Conservation (phyloP, 2,113 vertebrate species). For the Pelusios castaneus region DNA sequence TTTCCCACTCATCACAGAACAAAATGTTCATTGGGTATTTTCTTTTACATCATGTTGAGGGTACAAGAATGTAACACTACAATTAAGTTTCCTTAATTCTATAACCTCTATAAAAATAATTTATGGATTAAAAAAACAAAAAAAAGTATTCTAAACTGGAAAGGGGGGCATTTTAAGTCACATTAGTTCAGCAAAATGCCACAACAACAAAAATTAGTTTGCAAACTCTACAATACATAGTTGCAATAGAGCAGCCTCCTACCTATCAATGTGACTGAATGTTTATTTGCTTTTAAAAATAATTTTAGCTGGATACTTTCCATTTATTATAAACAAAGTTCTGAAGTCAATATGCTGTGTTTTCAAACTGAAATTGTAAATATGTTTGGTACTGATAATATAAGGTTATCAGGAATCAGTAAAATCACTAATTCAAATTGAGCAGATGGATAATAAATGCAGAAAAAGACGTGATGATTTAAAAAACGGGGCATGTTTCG, state of each 20-base stretch:
- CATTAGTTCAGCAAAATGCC: neutral
- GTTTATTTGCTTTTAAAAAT: neutral
- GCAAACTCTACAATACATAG: neutral
- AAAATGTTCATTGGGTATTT: slow-evolving; percentile 65
- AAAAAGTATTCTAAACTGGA: neutral
- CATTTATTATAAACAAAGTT: neutral
- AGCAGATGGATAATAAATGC: neutral
- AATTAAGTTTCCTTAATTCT: neutral
- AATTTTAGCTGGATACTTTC: neutral
- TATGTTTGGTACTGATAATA: neutral
- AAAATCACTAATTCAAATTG: neutral
- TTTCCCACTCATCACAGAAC: slow-evolving; percentile 75
- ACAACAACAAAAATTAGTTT: neutral
- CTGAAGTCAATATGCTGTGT: neutral
- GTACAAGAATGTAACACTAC: neutral
- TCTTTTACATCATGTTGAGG: neutral
- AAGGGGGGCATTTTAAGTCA: neutral
- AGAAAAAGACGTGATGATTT: neutral
- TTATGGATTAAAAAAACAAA: neutral
- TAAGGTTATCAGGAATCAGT: neutral
- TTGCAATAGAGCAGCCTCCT: neutral
- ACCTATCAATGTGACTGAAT: neutral
- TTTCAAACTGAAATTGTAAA: slow-evolving; percentile 2
- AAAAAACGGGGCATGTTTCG: neutral
- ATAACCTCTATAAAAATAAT: neutral